A percentile compares a stretch with the other conserved stretches of the same genome.
Conservation (phyloP, 2,113 vertebrate genomes). For the Alosa alosa region DNA sequence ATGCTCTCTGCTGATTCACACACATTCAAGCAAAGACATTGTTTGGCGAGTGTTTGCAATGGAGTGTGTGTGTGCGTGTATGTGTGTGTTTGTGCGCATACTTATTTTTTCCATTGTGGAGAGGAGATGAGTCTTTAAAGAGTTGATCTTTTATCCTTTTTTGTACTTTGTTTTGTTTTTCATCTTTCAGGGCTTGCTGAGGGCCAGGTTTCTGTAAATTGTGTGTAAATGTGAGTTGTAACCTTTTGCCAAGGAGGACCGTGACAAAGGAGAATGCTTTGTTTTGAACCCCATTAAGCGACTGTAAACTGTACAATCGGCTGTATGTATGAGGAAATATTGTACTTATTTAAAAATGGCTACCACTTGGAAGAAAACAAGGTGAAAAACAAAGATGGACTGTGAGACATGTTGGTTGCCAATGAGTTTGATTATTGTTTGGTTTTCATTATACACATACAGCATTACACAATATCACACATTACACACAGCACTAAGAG, state of each 20-base stretch:
- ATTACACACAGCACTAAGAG: background rate
- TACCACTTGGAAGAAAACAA: constrained; percentile 75
- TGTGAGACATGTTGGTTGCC: constrained; percentile 3
- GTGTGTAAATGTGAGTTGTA: constrained; percentile 87
- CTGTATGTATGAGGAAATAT: constrained; percentile 84
- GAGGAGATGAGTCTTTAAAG: constrained; percentile 18
- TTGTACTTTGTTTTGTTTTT: constrained; percentile 25
- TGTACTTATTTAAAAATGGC: constrained; percentile 89
- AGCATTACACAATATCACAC: background rate
- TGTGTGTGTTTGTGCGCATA: constrained; percentile 33
- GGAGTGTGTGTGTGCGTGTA: constrained; percentile 29
- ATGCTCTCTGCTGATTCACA: constrained; percentile 49
- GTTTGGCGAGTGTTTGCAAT: constrained; percentile 12
- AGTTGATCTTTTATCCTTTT: constrained; percentile 27
- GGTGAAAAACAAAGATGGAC: constrained; percentile 4
- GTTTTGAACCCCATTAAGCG: constrained; percentile 74
- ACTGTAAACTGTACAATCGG: constrained; percentile 86
- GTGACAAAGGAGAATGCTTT: constrained; percentile 73
- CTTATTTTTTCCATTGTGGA: constrained; percentile 33
- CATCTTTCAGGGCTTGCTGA: constrained; percentile 66
- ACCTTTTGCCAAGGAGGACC: constrained; percentile 49
- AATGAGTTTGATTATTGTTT: background rate
- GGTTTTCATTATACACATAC: background rate
- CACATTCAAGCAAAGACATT: constrained; percentile 19
- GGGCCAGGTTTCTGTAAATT: constrained; percentile 77